These are phyloP conservation scores for Ochotona curzoniae DNA, from an alignment of 2,113 vertebrate species.

Conservation along the genomic window DNA sequence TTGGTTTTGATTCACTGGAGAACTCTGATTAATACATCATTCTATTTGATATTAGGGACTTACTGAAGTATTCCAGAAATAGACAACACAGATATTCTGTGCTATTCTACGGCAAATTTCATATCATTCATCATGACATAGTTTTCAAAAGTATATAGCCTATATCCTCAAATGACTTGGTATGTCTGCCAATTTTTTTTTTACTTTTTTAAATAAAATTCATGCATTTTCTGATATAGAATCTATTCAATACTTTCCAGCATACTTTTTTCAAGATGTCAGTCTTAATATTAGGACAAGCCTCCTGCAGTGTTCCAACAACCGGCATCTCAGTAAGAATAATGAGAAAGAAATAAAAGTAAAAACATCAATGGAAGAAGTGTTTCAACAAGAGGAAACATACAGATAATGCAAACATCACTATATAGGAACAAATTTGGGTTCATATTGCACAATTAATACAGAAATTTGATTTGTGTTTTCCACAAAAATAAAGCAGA, in stretches of 20 bases:
- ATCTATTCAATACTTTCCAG: background rate
- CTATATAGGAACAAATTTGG: background rate
- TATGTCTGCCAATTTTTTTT: background rate
- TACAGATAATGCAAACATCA: background rate
- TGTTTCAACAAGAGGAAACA: background rate
- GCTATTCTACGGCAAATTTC: background rate
- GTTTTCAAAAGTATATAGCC: background rate
- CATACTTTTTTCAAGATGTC: background rate
- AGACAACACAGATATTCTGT: background rate
- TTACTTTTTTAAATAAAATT: background rate
- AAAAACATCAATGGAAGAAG: background rate
- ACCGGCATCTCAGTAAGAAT: background rate
- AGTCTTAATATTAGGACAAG: background rate
- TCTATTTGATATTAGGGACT: background rate
- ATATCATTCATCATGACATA: background rate
- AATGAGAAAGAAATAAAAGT: background rate
- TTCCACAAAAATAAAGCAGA: background rate
- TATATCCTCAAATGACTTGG: background rate
- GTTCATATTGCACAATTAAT: background rate
- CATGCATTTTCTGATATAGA: background rate
- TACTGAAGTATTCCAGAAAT: background rate
- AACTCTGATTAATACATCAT: too few species aligned
- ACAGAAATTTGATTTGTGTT: background rate
- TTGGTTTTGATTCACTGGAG: background rate
- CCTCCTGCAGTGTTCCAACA: background rate